Evolutionary conservation across 2,113 vertebrate species (phyloP).

Genomic region (Sporophila hypoxantha): DNA sequence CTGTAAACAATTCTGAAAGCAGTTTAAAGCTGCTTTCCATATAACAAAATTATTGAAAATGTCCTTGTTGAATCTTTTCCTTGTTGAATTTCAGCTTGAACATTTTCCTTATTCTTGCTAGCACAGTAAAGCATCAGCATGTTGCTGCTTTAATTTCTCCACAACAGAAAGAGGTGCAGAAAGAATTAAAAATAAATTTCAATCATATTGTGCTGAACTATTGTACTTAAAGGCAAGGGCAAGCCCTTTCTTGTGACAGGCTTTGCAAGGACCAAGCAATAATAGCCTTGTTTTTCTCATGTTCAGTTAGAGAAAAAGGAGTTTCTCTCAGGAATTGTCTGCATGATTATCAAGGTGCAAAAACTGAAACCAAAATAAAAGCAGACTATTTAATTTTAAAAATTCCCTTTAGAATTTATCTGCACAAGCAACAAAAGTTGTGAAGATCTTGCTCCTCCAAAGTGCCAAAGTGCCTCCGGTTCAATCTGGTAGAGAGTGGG

Average conservation of each 20-base stretch:
- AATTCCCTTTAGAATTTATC: not conserved
- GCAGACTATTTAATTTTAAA: not conserved
- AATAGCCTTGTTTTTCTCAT: not conserved
- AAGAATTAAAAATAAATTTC: not conserved
- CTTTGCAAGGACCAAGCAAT: not conserved
- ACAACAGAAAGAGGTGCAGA: not conserved
- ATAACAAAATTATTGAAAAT: not conserved
- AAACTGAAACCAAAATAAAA: not conserved
- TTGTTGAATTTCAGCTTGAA: not conserved
- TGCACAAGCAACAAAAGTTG: not conserved
- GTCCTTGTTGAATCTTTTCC: not conserved
- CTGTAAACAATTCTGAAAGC: not conserved
- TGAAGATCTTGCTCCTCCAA: not conserved
- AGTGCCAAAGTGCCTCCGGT: not conserved
- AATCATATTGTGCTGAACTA: not conserved
- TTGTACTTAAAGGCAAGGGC: not conserved
- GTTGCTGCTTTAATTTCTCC: not conserved
- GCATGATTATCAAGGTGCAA: not conserved
- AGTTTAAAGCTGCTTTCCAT: not conserved
- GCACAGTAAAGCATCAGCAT: not conserved
- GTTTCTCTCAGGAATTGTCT: not conserved
- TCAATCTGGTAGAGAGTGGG: not conserved
- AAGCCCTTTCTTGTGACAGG: not conserved
- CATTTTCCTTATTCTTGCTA: not conserved
- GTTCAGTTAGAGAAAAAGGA: not conserved